Evolutionary conservation across 2,113 vertebrate genomes (phyloP).

Genomic region (Mastomys natalensis): DNA sequence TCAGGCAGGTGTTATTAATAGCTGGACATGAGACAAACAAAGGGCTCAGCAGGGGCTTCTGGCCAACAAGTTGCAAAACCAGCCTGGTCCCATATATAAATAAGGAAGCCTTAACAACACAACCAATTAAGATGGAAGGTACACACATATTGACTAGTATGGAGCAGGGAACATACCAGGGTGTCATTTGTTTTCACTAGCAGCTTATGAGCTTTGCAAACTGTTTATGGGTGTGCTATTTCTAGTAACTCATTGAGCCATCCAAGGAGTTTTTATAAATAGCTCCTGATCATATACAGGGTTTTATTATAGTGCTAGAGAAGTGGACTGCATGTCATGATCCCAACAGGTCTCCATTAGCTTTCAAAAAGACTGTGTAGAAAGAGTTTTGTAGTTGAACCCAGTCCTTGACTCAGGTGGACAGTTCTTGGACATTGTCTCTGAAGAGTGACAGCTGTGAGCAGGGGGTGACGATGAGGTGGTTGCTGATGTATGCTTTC

Average conservation of each 20-base stretch:
- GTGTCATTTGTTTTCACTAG: neutral
- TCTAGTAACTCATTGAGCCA: constrained; percentile 13
- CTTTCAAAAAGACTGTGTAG: neutral
- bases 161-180: neutral
- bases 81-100: constrained; percentile 50
- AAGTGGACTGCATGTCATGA: constrained; percentile 6
- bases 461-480: neutral
- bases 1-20: constrained; percentile 49
- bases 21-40: neutral
- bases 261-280: neutral
- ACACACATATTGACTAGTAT: neutral
- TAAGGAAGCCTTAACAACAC: constrained; percentile 21
- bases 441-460: neutral
- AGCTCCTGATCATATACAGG: neutral
- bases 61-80: constrained; percentile 23
- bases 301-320: neutral
- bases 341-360: neutral
- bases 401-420: neutral
- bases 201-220: constrained; percentile 15
- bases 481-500: neutral
- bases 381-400: neutral
- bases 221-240: constrained; percentile 50
- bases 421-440: neutral
- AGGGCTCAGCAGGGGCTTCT: neutral
- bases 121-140: constrained; percentile 2